A percentile compares a stretch with the other conserved stretches of the same genome.
These are phyloP conservation scores for Drosophila diplacantha DNA, from an alignment of 2,888 invertebrate genomes.

Conservation along the genomic window DNA sequence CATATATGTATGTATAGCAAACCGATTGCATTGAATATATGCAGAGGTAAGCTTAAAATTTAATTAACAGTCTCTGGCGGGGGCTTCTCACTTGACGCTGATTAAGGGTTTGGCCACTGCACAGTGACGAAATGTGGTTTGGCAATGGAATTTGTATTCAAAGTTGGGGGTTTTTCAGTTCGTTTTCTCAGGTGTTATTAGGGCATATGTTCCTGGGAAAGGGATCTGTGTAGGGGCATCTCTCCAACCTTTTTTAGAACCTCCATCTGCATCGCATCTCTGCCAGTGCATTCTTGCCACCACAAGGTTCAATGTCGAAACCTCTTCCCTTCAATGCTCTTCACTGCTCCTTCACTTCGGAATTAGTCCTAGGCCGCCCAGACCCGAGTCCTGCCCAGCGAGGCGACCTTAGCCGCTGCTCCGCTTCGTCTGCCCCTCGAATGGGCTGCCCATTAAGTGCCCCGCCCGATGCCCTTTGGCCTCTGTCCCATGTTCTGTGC, in stretches of 20 bases:
- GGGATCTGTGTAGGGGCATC: not conserved
- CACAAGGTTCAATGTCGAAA: conserved; percentile 53
- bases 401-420: conserved; percentile 28
- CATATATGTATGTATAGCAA: not conserved
- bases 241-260: not conserved
- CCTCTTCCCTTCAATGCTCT: conserved; percentile 11
- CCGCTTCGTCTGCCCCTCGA: not conserved
- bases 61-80: conserved; percentile 53
- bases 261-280: not conserved
- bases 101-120: conserved; percentile 5
- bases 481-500: not conserved
- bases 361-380: conserved; percentile 10
- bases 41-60: conserved; percentile 50
- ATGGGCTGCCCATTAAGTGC: conserved; percentile 55
- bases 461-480: conserved; percentile 45
- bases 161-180: too few relatives aligned
- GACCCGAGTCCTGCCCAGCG: not conserved
- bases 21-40: conserved; percentile 22
- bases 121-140: not conserved
- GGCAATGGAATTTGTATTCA: not conserved
- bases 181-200: not conserved
- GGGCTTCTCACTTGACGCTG: conserved; percentile 23
- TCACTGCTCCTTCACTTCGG: conserved; percentile 19
- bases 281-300: conserved; percentile 4
- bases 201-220: not conserved